Evolutionary conservation across 2,888 invertebrate genomes (phyloP).

Genomic region (Ormyrus thymus): DNA sequence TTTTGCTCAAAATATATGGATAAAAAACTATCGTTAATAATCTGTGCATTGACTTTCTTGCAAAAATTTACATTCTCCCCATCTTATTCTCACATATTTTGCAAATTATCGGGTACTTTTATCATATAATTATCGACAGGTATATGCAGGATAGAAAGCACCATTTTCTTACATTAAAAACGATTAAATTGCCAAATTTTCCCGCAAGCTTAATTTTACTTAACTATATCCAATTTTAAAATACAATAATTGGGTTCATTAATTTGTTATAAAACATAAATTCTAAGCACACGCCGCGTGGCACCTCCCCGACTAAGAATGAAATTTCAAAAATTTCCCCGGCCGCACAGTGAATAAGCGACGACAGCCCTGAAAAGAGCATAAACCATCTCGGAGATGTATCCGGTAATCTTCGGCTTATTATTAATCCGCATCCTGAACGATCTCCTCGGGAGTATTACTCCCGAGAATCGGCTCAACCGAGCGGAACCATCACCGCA

Average conservation of each 20-base stretch:
- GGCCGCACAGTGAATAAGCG: too few relatives aligned
- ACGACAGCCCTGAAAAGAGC: too few relatives aligned
- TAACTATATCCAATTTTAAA: neutral
- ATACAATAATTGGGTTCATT: neutral
- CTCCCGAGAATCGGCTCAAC: constrained; percentile 34
- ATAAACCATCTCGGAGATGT: too few relatives aligned
- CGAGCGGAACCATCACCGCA: constrained; percentile 11
- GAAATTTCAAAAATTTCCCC: too few relatives aligned
- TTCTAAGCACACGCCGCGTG: too few relatives aligned
- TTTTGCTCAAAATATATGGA: neutral
- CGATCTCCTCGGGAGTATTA: neutral
- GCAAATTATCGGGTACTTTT: constrained; percentile 23
- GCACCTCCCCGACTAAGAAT: too few relatives aligned
- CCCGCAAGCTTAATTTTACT: neutral
- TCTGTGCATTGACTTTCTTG: neutral
- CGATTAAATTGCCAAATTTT: constrained; percentile 6
- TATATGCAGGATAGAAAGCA: constrained; percentile 12
- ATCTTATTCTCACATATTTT: constrained; percentile 32
- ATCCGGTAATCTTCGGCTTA: neutral
- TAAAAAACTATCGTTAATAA: constrained; percentile 39
- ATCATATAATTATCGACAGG: constrained; percentile 27
- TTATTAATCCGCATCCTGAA: neutral
- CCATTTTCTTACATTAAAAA: constrained; percentile 1
- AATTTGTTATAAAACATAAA: too few relatives aligned
- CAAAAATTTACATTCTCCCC: neutral